Base-by-base conservation (phyloP, 2,113 vertebrate genomes). In the Pionites leucogaster region DNA sequence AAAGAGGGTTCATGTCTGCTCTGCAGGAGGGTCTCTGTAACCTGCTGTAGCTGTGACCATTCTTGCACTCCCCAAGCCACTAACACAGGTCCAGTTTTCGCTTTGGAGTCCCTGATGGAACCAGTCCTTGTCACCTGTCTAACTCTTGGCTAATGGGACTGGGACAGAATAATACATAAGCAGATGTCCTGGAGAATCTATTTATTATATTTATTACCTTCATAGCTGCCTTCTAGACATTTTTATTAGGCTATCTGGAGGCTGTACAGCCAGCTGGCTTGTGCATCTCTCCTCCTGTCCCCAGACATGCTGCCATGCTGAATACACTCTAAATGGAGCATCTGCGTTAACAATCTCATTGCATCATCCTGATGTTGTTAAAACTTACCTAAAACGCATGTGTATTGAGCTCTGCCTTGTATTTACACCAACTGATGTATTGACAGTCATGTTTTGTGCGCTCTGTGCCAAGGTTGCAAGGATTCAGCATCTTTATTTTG, bases 401-500 rank as follows among this genome's bases (percentile, higher is more conserved):
- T 24, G 17, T 29, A 17, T 46, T 29, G 59, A 83, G 88, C 55
- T 88, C 17, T 10, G 72, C 68, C 79, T 71, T 71, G 60, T 82
- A 71, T 91, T 95, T 75, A 86, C 82, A 60, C 68, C 44, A 35
- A 1, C 47, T 44, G 94, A 65, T 11, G 7, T 50, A 72, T 2
- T 79, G 78, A 86, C 37, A 11, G 64, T 76, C 70, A 33, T 55
- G 52, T 78, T 92, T 78, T 92, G 87, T 83, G 90, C 42, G 71
- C 64, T 91, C 85, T 47, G 49, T 77, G 70, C 79, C 90, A 74
- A 88, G 63, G 82, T 90, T 92, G 57, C 65, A 94, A 84, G 65
- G 88, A 92, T 94, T 96, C 92, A 93, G 95, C 95, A 93, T 88
- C 95, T 94, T 83, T 94, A 86, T 93, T 96, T 81, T 95, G 95